A percentile compares a stretch with the other conserved stretches of the same genome.
Conservation (phyloP, 2,113 vertebrate genomes). For the Anguilla rostrata region DNA sequence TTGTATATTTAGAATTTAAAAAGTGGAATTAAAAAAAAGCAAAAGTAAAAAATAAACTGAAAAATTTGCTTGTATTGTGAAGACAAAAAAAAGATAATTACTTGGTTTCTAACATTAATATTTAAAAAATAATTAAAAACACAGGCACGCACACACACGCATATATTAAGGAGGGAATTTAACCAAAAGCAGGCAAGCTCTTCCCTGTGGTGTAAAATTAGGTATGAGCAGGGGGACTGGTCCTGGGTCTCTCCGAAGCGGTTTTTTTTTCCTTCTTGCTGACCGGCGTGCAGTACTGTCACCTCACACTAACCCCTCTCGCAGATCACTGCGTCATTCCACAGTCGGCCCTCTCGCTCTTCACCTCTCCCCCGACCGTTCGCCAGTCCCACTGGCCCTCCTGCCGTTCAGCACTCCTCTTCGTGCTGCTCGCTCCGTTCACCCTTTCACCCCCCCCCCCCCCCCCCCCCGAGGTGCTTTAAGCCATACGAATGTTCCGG, state of each 20-base stretch:
- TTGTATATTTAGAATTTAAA: conserved; percentile 82
- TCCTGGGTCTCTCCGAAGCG: background rate
- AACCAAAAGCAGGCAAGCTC: conserved; percentile 1
- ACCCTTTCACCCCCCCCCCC: background rate
- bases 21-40: conserved; percentile 33
- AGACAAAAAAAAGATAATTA: conserved; percentile 67
- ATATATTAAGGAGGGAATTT: background rate
- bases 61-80: conserved; percentile 82
- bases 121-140: conserved; percentile 63
- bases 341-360: background rate
- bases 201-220: conserved; percentile 16
- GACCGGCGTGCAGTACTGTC: background rate
- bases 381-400: background rate
- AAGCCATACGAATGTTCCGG: background rate
- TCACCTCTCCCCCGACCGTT: background rate
- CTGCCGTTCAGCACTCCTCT: background rate
- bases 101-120: conserved; percentile 77
- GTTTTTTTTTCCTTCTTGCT: background rate
- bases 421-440: background rate
- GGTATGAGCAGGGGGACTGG: conserved; percentile 12
- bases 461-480: background rate
- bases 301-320: background rate
- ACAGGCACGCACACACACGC: background rate
- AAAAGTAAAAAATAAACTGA: conserved; percentile 52
- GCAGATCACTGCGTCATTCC: background rate